Conservation (phyloP, 2,888 invertebrate genomes). For the Tubulanus polymorphus region DNA sequence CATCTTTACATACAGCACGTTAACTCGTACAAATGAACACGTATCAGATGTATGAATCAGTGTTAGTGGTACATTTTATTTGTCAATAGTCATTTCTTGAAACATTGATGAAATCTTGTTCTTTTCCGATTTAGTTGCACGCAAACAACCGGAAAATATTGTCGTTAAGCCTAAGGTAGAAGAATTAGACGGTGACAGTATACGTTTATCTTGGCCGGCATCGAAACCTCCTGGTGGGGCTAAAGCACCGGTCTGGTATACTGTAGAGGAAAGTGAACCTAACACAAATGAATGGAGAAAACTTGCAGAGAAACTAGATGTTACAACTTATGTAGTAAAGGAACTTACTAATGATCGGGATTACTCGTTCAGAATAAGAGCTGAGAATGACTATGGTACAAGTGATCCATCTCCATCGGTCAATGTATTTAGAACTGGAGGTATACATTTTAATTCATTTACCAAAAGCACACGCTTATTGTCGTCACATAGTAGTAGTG, state of each 20-base stretch:
- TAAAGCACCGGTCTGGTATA: background rate
- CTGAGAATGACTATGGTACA: conserved; percentile 91
- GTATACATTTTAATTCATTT: no score
- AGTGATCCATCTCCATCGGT: conserved; percentile 73
- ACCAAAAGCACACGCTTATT: no score
- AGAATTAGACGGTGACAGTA: background rate
- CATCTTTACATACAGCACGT: no score
- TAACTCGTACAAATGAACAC: no score
- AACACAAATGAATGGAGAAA: background rate
- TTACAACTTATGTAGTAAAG: background rate
- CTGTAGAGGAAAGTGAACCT: background rate
- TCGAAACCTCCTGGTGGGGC: background rate
- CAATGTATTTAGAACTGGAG: no score
- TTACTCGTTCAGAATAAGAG: conserved; percentile 90
- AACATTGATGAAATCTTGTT: no score
- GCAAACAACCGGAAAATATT: background rate
- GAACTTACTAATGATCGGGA: conserved; percentile 82
- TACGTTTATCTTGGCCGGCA: conserved; percentile 5
- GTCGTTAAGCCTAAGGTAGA: background rate
- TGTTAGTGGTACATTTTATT: no score
- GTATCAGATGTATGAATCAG: no score
- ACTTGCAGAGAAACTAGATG: background rate
- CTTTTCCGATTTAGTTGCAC: no score
- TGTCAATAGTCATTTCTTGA: no score
- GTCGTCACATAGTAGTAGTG: no score